Conservation (phyloP, 64 coral and sea anemone genomes). For the Porites australiensis region DNA sequence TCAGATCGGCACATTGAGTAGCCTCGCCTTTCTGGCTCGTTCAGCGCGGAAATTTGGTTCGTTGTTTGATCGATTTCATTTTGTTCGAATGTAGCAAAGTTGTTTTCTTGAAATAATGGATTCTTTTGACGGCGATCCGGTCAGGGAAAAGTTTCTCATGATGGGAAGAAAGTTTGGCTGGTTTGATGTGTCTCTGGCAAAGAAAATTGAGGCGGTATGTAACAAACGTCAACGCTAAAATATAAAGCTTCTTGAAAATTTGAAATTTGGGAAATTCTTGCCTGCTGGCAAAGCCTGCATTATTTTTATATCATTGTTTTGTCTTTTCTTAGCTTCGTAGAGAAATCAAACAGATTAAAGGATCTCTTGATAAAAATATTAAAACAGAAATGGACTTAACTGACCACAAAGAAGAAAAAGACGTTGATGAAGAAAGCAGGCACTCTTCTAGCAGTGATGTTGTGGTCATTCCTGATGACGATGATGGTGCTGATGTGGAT, state of each 20-base stretch:
- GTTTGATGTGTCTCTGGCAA: slow-evolving; percentile 12
- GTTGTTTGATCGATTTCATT: background rate
- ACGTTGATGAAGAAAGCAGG: background rate
- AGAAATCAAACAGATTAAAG: background rate
- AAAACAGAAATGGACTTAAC: background rate
- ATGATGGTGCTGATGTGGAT: background rate
- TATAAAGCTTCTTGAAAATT: too few species aligned
- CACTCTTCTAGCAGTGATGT: background rate
- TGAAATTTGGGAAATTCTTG: too few species aligned
- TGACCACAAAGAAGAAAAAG: background rate
- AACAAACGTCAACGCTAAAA: background rate
- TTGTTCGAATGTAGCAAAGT: background rate
- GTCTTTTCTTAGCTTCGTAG: background rate
- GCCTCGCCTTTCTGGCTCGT: background rate
- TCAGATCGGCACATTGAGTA: background rate
- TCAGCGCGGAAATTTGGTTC: slow-evolving; percentile 27
- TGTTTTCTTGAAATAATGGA: background rate
- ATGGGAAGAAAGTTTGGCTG: slow-evolving; percentile 24
- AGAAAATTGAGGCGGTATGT: slow-evolving; percentile 31
- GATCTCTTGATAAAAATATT: background rate
- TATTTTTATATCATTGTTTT: background rate
- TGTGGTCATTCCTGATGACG: background rate
- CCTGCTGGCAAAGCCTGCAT: background rate
- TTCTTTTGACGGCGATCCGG: background rate
- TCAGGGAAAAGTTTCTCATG: background rate